phyloP scores from a whole-genome alignment of 2,113 vertebrate species.

The Melanerpes formicivorus region DNA sequence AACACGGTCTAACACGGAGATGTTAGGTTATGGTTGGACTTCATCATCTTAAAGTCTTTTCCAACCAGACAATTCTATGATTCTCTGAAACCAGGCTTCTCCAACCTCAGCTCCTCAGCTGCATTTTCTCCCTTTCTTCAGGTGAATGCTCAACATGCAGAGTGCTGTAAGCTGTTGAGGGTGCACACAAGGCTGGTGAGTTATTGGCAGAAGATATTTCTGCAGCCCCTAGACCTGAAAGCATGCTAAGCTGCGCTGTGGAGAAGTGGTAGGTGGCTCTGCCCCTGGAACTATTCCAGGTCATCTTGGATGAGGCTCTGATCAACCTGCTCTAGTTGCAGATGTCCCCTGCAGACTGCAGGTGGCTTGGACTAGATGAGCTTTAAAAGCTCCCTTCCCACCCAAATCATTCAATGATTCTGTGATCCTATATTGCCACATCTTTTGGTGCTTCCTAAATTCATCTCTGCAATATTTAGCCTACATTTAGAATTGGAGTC shows the following conservation, averaged over 20 bases:
- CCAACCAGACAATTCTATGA: no score
- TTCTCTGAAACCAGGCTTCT: neutral
- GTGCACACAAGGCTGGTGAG: neutral
- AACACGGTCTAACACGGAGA: no score
- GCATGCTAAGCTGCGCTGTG: neutral
- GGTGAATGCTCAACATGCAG: neutral
- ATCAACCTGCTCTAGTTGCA: no score
- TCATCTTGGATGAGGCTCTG: no score
- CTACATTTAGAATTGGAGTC: neutral
- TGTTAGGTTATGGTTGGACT: no score
- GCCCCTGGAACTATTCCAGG: no score
- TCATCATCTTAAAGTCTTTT: no score
- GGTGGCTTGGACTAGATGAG: no score
- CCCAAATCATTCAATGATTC: no score
- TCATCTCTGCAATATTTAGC: neutral
- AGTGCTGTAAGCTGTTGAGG: rapidly evolving
- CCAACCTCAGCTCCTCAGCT: neutral
- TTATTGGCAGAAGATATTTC: neutral
- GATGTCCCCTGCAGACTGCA: no score
- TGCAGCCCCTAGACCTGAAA: neutral
- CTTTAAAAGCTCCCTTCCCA: no score
- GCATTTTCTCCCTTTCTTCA: neutral
- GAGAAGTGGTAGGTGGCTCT: neutral
- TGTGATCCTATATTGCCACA: no score
- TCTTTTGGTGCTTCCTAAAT: neutral